Evolutionary conservation across 1,140 invertebrate genomes (phyloP), one percentile per base, ranked within the genome.

Genomic region (Arctopsyche grandis): DNA sequence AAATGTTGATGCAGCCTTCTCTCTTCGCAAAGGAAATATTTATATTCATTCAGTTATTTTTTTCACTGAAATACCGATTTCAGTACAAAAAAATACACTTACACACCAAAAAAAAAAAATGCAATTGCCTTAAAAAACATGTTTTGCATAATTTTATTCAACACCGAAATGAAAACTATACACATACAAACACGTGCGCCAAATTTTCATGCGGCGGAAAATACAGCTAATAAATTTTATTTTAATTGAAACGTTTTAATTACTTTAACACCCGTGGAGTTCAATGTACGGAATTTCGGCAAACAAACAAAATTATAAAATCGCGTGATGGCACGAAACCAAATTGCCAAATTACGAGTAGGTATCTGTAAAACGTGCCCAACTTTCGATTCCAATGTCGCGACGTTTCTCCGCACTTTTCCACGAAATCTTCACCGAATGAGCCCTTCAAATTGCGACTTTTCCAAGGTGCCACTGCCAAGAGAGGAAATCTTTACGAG

Each of bases 321-420:
- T 60, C 56, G 56, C 56, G 56, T 60, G 56, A 60, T 19, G 56
- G 21, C 56, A 60, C 56, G 56, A 60, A 60, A 60, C 56, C 56
- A 21, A 60, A 60, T 60, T 60, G 16, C 16, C 56, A 60, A 21
- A 60, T 19, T 60, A 16, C 4, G 14, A 56, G 4, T 56, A 60
- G 56, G 56, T 60, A 38, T 38, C 29, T 38, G 29, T 38, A 38
- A 38, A 38, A 38, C 29, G 29, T 38, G 29, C 29, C 7, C 29
- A 7, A 7, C 29, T 38, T 38, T 38, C 56, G 16, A 19, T 60
- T 60, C 12, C 48, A 60, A 16, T 60, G n/a, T 60, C 56, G 16
- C 16, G 16, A 21, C 21, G 16, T 16, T 21, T 16, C 56, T 19
- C 56, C 56, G n/a, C n/a, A 60, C 56, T 60, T 60, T 60, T 60